Percentiles rank a stretch among this genome's conserved stretches.
Conservation (phyloP, 2,113 vertebrate species). For the Heloderma charlesbogerti region DNA sequence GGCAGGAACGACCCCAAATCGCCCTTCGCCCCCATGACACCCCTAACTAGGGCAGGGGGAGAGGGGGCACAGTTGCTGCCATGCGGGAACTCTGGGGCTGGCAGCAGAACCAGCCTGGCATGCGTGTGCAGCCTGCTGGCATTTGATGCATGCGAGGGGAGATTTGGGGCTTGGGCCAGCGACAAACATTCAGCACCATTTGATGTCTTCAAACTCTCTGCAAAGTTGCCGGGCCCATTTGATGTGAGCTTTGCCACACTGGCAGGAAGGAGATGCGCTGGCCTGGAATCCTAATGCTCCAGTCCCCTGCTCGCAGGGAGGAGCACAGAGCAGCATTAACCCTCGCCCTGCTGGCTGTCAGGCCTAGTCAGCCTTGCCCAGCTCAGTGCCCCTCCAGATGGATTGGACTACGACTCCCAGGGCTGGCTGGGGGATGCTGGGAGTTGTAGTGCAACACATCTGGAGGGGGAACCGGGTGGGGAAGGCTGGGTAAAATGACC, state of each 20-base stretch:
- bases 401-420: not conserved
- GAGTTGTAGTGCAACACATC: no score
- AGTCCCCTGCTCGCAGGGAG: not conserved
- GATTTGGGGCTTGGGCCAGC: not conserved
- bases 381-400: not conserved
- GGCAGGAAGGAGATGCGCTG: not conserved
- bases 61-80: no score
- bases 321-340: not conserved
- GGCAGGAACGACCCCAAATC: no score
- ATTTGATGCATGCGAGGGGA: not conserved
- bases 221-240: conserved; percentile 8
- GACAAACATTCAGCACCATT: not conserved
- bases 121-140: not conserved
- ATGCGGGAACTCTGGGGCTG: not conserved
- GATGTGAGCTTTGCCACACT: not conserved
- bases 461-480: not conserved
- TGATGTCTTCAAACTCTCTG: conserved; percentile 25
- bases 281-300: conserved; percentile 30
- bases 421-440: no score
- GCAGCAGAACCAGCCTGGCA: not conserved
- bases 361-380: not conserved
- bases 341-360: not conserved
- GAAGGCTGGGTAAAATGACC: not conserved
- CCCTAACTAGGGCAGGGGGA: not conserved
- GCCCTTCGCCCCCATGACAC: not conserved